phyloP scores from a whole-genome alignment of 2,888 invertebrate species.

The Coenonympha arcania region DNA sequence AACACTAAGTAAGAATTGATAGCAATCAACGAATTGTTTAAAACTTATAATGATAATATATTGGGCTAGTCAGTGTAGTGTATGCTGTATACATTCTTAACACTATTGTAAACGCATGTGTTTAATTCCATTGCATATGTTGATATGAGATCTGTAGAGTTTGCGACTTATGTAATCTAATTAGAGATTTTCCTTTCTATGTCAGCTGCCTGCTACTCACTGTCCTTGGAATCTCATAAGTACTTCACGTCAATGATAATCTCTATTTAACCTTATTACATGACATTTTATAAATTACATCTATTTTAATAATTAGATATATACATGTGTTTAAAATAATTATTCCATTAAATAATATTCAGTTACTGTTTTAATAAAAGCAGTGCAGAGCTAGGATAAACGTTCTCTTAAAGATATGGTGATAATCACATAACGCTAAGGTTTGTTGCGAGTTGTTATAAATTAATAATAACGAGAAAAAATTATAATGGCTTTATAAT shows the following conservation, averaged over 20 bases:
- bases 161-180: slow-evolving; percentile 15
- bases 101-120: slow-evolving; percentile 1
- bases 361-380: slow-evolving; percentile 21
- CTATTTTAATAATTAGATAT: slow-evolving; percentile 11
- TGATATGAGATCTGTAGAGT: slow-evolving; percentile 5
- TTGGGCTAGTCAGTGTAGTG: slow-evolving; percentile 59
- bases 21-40: slow-evolving; percentile 60
- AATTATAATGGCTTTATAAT: slow-evolving; percentile 27
- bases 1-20: slow-evolving; percentile 16
- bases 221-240: slow-evolving; percentile 40
- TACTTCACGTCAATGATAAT: slow-evolving; percentile 30
- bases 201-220: slow-evolving; percentile 20
- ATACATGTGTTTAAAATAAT: slow-evolving; percentile 10
- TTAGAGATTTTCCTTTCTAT: slow-evolving; percentile 18
- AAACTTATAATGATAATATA: too few relatives aligned
- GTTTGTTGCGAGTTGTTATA: slow-evolving; percentile 55
- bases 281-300: slow-evolving; percentile 25
- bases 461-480: slow-evolving; percentile 33
- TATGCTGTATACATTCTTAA: slow-evolving; percentile 28
- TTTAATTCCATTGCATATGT: slow-evolving; percentile 22
- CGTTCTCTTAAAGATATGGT: slow-evolving; percentile 50
- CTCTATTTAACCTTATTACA: slow-evolving; percentile 25
- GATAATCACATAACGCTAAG: slow-evolving; percentile 57
- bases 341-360: slow-evolving; percentile 15
- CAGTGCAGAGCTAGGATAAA: slow-evolving; percentile 20